Evolutionary conservation across 2,888 invertebrate genomes (phyloP).

Genomic region (Nasonia oneida): DNA sequence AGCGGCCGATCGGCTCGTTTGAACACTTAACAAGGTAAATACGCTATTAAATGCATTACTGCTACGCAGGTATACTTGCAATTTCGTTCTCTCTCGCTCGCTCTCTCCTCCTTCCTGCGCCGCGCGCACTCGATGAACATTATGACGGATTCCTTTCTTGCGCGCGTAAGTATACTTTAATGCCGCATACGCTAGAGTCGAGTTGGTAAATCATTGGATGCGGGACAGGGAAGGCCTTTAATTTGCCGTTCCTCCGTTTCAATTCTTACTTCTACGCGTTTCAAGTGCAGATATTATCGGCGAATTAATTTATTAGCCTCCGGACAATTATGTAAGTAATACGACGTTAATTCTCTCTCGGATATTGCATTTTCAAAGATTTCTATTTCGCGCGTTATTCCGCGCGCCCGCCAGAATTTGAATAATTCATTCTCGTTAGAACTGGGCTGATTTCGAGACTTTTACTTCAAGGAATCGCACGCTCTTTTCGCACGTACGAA

Average conservation of each 20-base stretch:
- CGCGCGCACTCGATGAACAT: constrained; percentile 12
- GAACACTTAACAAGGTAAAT: constrained; percentile 38
- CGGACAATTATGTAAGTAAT: constrained; percentile 40
- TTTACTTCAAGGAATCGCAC: neutral
- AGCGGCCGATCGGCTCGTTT: constrained; percentile 26
- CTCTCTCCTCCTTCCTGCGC: constrained; percentile 6
- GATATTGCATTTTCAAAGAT: constrained; percentile 1
- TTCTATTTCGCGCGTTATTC: constrained; percentile 10
- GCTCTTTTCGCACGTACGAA: neutral
- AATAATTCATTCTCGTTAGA: constrained; percentile 15
- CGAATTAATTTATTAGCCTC: constrained; percentile 30
- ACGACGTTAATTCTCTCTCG: neutral
- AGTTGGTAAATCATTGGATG: constrained; percentile 42
- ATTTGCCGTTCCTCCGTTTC: constrained; percentile 36
- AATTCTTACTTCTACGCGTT: constrained; percentile 6
- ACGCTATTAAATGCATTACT: constrained; percentile 27
- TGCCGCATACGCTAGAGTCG: neutral
- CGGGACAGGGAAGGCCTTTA: constrained; percentile 39
- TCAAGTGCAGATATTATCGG: constrained; percentile 48
- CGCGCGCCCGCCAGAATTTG: neutral
- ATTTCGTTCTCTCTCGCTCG: constrained; percentile 57
- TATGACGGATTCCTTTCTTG: constrained; percentile 25
- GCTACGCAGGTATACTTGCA: neutral
- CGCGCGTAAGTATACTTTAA: neutral
- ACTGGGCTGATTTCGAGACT: neutral